Base-by-base conservation (phyloP, 2,113 vertebrate species). In the Cephalopholis sonnerati region DNA sequence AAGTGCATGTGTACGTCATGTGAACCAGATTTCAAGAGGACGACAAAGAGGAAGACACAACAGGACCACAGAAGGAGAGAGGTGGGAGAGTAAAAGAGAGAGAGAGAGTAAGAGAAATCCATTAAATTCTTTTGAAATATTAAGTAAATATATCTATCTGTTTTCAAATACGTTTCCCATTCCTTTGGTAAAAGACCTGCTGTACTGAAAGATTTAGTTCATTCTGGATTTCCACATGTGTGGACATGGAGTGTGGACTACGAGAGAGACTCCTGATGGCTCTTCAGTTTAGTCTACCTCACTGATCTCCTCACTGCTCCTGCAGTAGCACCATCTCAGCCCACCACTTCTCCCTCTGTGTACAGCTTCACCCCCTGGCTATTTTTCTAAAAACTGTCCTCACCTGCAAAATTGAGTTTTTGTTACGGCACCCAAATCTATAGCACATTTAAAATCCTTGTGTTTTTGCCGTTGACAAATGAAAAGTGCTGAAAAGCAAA, bases 91-190 rank as follows among this genome's bases (percentile, higher is more conserved):
- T 22, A n/a, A 44, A 62, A 51, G 18, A 65, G 9, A 54, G 36
- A 44, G 7, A 58, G 74, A 71, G 36, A 82, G 80, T 61, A 50
- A 71, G 75, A 88, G 36, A 93, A 92, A 83, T 89, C 94, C 91
- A 95, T 94, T 95, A 91, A 93, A 95, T 87, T 90, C 83, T 87
- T 76, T 83, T 95, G 73, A 94, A 94, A 95, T 93, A 95, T 95
- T 94, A 85, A 95, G 64, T 76, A 83, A 93, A 93, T 89, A 90
- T 81, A 79, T 79, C 58, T 81, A 29, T 81, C 48, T 87, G 70
- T 87, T 90, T 90, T 86, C 76, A 82, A 55, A 79, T 79, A 27
- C 27, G 78, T 65, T 44, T 36, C 2, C 63, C n/a, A 8, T 76
- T 51, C 76, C 69, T 65, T 79, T 77, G 62, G 57, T 54, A 39